phyloP scores from a whole-genome alignment of 2,797 vertebrate species.

The Pseudomugil gertrudae region DNA sequence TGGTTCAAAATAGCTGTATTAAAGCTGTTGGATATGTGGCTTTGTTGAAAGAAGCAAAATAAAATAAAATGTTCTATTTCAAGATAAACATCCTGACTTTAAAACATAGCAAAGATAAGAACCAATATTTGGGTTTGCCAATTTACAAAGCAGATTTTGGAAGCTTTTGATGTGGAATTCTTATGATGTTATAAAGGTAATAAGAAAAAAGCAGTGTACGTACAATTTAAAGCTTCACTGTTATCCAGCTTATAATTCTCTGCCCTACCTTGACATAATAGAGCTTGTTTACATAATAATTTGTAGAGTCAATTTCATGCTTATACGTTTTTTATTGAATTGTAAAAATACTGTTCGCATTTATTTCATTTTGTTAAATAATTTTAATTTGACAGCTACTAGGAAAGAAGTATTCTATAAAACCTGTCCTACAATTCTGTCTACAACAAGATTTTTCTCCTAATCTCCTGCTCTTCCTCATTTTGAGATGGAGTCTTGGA shows the following conservation, averaged over 20 bases:
- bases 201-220: constrained; percentile 10
- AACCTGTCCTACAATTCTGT: constrained; percentile 18
- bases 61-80: background rate
- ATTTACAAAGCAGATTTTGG: constrained; percentile 23
- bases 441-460: constrained; percentile 40
- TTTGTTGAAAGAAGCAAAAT: constrained; percentile 1
- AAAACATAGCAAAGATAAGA: constrained; percentile 36
- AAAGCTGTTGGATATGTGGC: constrained; percentile 6
- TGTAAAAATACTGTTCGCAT: background rate
- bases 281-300: constrained; percentile 44
- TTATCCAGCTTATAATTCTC: constrained; percentile 53
- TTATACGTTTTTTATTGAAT: constrained; percentile 24
- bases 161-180: constrained; percentile 40
- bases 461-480: constrained; percentile 20
- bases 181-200: constrained; percentile 30
- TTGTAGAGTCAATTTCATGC: constrained; percentile 32
- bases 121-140: constrained; percentile 32
- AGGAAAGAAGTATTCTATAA: constrained; percentile 6
- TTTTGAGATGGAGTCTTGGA: constrained; percentile 39
- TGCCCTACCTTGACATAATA: constrained; percentile 29
- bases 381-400: background rate
- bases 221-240: constrained; percentile 37
- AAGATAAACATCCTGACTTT: constrained; percentile 38
- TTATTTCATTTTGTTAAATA: constrained; percentile 14
- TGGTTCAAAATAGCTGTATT: background rate